Percentiles rank a stretch among this genome's conserved stretches.
phyloP scores from a whole-genome alignment of 2,113 vertebrate genomes.

The Zingel zingel region DNA sequence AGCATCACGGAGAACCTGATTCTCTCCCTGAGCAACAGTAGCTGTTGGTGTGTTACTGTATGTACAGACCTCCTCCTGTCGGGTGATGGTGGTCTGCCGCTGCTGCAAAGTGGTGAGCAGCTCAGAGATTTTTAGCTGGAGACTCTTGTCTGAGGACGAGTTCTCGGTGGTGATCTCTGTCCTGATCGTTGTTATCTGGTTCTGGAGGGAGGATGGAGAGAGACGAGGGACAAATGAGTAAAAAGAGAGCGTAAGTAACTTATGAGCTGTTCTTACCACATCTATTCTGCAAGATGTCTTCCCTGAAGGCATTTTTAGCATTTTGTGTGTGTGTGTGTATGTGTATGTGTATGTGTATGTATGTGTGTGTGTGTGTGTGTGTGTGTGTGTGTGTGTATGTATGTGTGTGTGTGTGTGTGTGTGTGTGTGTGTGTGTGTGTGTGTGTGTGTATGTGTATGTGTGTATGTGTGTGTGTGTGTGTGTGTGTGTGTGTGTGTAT shows the following conservation, averaged over 20 bases:
- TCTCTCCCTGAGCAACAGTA: not conserved
- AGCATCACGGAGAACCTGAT: not conserved
- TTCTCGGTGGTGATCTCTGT: conserved; percentile 82
- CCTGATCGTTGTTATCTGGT: conserved; percentile 88
- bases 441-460: too few relatives aligned
- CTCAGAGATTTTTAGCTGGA: conserved; percentile 90
- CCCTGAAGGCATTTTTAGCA: too few relatives aligned
- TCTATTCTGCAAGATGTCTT: not conserved
- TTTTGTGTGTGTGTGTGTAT: too few relatives aligned
- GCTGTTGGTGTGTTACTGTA: not conserved
- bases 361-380: too few relatives aligned
- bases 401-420: too few relatives aligned
- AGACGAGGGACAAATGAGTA: not conserved
- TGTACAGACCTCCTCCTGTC: conserved; percentile 88
- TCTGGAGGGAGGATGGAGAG: conserved; percentile 69
- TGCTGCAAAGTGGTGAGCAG: conserved; percentile 88
- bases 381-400: too few relatives aligned
- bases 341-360: too few relatives aligned
- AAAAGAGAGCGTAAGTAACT: too few relatives aligned
- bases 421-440: too few relatives aligned
- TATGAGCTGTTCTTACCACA: not conserved
- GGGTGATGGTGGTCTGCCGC: conserved; percentile 88
- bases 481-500: too few relatives aligned
- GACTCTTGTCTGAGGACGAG: conserved; percentile 83
- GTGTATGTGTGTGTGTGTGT: too few relatives aligned